phyloP scores from a whole-genome alignment of 2,113 vertebrate genomes.

The Euleptes europaea region DNA sequence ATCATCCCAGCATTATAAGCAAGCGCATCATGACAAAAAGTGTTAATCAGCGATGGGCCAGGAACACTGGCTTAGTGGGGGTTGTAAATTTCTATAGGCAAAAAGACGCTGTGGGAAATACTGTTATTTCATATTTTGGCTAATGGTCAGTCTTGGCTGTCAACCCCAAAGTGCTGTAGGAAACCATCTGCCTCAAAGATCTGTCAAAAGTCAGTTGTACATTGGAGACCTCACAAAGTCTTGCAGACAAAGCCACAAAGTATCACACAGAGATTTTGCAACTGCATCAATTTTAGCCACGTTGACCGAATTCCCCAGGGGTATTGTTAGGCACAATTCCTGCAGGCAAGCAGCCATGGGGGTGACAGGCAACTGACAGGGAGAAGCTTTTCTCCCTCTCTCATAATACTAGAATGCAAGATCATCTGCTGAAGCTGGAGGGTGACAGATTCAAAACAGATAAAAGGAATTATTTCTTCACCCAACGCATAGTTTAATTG shows the following conservation, averaged over 20 bases:
- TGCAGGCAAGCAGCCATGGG: background rate
- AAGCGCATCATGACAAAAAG: background rate
- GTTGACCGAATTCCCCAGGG: background rate
- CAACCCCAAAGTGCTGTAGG: background rate
- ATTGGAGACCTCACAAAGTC: background rate
- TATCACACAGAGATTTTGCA: background rate
- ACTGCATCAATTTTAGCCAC: background rate
- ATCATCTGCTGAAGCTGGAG: no score
- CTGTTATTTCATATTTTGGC: background rate
- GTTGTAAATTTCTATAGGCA: background rate
- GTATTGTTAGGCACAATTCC: background rate
- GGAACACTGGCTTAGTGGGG: background rate
- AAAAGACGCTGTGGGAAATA: background rate
- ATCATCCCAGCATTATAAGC: background rate
- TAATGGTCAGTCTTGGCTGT: background rate
- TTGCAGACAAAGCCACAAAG: background rate
- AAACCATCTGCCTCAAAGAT: rapidly evolving
- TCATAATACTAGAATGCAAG: no score
- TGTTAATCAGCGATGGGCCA: background rate
- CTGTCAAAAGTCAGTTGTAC: rapidly evolving
- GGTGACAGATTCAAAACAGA: no score
- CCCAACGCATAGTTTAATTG: no score
- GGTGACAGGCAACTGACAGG: background rate
- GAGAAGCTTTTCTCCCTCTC: no score
- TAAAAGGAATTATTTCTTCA: no score